phyloP scores from a whole-genome alignment of 2,888 invertebrate genomes.

The Plutella xylostella region DNA sequence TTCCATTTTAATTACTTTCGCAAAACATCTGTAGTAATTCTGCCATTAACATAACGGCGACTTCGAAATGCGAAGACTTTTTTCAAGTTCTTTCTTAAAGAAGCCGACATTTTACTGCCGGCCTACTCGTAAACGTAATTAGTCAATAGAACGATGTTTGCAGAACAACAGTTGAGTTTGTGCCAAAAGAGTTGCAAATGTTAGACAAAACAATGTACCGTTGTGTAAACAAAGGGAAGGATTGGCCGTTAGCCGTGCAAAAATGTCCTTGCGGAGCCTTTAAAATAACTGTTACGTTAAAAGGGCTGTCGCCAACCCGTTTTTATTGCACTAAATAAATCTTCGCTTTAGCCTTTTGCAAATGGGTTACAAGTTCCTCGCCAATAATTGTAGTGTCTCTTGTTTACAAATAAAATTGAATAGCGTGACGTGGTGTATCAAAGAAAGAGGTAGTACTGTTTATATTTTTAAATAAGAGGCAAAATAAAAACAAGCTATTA shows the following conservation, averaged over 20 bases:
- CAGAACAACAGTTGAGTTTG: slow-evolving; percentile 2
- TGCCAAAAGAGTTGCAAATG: slow-evolving; percentile 27
- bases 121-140: slow-evolving; percentile 11
- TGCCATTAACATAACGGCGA: slow-evolving; percentile 2
- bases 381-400: no score
- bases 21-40: slow-evolving; percentile 5
- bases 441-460: no score
- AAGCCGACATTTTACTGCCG: slow-evolving; percentile 35
- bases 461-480: no score
- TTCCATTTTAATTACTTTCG: slow-evolving; percentile 6
- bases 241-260: slow-evolving; percentile 27
- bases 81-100: slow-evolving; percentile 10
- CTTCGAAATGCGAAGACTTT: slow-evolving; percentile 1
- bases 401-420: no score
- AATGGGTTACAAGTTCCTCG: background rate
- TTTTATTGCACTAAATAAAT: slow-evolving; percentile 45
- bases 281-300: slow-evolving; percentile 32
- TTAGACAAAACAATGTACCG: slow-evolving; percentile 31
- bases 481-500: no score
- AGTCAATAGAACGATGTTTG: background rate
- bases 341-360: slow-evolving; percentile 11
- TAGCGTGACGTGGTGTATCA: no score
- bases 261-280: slow-evolving; percentile 14
- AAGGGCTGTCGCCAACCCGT: slow-evolving; percentile 24
- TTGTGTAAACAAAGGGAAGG: slow-evolving; percentile 22